Conservation (phyloP, 2,797 vertebrate genomes). For the Tarsius wallacei region DNA sequence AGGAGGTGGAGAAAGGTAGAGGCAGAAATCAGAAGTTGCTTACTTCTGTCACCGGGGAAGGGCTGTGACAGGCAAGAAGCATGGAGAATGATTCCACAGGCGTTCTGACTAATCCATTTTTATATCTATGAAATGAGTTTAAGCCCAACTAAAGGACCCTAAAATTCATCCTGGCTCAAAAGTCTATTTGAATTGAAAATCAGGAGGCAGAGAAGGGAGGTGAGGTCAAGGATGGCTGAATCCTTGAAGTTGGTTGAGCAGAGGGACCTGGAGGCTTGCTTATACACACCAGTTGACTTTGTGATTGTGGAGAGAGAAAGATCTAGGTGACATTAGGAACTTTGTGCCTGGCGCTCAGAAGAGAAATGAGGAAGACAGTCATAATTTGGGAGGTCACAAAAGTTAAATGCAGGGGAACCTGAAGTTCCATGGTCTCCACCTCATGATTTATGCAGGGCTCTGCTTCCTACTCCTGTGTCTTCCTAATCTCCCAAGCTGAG, state of each 20-base stretch:
- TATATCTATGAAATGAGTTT: neutral
- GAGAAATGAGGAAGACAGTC: neutral
- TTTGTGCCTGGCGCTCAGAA: neutral
- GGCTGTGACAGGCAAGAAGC: neutral
- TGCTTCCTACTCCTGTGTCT: neutral
- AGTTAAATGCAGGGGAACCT: neutral
- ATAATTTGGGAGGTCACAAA: neutral
- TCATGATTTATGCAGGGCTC: neutral
- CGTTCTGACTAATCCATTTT: neutral
- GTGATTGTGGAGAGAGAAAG: neutral
- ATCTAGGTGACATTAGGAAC: neutral
- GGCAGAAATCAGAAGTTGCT: neutral
- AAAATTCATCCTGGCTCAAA: neutral
- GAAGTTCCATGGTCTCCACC: neutral
- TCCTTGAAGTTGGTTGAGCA: neutral
- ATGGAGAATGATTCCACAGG: neutral
- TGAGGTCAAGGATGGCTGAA: neutral
- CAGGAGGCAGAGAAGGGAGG: neutral
- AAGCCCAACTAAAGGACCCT: neutral
- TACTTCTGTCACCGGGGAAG: neutral
- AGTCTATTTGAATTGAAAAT: slow-evolving; percentile 32
- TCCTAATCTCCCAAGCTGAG: neutral
- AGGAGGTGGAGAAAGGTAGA: neutral
- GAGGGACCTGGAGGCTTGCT: neutral
- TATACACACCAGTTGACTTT: neutral